Base-by-base conservation (phyloP, 2,797 vertebrate species). In the Spinibarbus caldwelli region DNA sequence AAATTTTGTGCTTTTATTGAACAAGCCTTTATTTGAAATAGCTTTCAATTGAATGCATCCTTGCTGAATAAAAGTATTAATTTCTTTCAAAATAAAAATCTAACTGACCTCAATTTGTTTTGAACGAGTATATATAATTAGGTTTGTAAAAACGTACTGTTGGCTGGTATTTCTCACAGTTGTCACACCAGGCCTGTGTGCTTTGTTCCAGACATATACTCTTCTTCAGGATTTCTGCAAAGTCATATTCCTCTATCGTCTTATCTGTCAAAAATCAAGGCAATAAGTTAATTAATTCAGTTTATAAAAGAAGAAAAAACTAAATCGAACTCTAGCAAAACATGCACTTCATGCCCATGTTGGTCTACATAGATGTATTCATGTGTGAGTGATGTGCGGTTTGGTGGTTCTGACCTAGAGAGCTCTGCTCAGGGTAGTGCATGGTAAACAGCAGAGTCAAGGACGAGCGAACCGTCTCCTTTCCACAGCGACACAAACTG, bases 121-220 rank as follows among this genome's bases (percentile, higher is more conserved):
- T 34, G 15, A 66, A 66, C 19, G 31, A 19, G 29, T 66, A 0
- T 19, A 6, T 31, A 62, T 62, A 29, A 4, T 29, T 62, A 62
- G 1, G 26, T 15, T 2, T 66, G n/a, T 26, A 26, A 59, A 26
- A 59, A 26, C 95, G 96, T 93, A 99, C 98, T 86, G 98, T 99
- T 76, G 98, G 98, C 90, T 99, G 98, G 90, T 99, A 99, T 79
- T 99, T 99, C 90, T 99, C 98, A 73, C 98, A 99, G 93, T 97
- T 99, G 86, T 99, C 98, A 87, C 98, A 99, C 98, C 98, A 99
- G 36, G 98, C 98, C 90, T 99, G 98, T 0, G 98, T 99, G 92
- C 95, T 99, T 95, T 99, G 98, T 92, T 99, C 98, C 91, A 99
- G 88, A 92, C 98, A 99, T 93, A 99, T 99, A 93, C 98, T 99